Base-by-base conservation (phyloP, 2,888 invertebrate species). In the Anthoptus insignis region DNA sequence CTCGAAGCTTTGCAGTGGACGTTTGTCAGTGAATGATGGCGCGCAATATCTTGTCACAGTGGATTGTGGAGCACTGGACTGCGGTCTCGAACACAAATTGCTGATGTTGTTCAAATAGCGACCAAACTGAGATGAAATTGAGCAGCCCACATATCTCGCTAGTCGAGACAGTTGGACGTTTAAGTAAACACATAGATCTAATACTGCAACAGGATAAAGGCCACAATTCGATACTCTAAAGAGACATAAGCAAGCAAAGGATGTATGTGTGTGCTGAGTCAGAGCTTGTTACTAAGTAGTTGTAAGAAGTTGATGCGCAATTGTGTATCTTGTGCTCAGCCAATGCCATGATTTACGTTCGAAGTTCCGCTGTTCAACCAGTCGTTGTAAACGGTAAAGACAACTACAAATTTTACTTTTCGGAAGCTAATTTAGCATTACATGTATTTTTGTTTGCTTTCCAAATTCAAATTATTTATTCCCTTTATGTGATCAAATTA, bases 61-160 rank as follows among this genome's bases (percentile, higher is more conserved):
- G 32, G 53, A 61, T 61, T 54, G 60, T 54, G 60, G 60, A 61
- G 34, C 60, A 53, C 52, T 45, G 45, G 13, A 47, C 45, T 47
- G 54, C 61, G 61, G 61, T 61, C 34, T 61, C 22, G 34, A 54
- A 61, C 61, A 61, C 61, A 61, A 61, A 61, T 54, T 61, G 54
- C 61, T 61, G 53, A 61, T 61, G 61, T 47, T 45, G 61, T 61
- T 54, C 45, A 61, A 61, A 54, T 61, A 54, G 61, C 54, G 16
- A 42, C 61, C 61, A 61, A 61, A 61, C 61, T 61, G 47, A 61
- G 54, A 61, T 61, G 61, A 61, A 61, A 61, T 61, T 61, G 61
- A 54, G 61, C 61, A 61, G 42, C 54, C 61, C 53, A 61, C 53
- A 61, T 61, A 61, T 53, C 34, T 61, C 61, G 45, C 24, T 24